phyloP scores from a whole-genome alignment of 2,113 vertebrate genomes.

The Thalassarche chlororhynchos region DNA sequence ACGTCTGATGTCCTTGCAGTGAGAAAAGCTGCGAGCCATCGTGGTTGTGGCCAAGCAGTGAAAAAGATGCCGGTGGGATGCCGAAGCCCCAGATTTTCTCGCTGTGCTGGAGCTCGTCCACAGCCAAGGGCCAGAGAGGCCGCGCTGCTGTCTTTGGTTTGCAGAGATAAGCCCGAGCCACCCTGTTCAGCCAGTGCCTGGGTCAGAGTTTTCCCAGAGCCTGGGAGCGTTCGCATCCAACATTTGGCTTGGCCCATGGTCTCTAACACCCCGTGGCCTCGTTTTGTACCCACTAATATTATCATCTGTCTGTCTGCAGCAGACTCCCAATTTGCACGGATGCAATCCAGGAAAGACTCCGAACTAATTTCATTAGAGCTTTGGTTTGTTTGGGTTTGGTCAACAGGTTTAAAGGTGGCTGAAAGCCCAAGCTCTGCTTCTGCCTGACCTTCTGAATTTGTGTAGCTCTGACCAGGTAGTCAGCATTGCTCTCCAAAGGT shows the following conservation, averaged over 20 bases:
- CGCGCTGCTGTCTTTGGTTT: rapidly evolving
- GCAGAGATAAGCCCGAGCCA: neutral
- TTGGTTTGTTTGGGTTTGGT: neutral
- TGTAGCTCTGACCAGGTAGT: neutral
- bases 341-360: neutral
- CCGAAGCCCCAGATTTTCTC: neutral
- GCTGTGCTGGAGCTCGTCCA: neutral
- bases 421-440: neutral
- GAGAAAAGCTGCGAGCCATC: neutral
- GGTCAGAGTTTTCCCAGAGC: neutral
- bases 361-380: neutral
- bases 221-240: neutral
- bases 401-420: neutral
- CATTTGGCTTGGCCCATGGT: neutral
- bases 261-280: neutral
- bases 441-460: neutral
- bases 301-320: neutral
- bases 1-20: neutral
- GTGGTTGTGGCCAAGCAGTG: neutral
- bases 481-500: neutral
- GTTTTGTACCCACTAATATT: neutral
- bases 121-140: neutral
- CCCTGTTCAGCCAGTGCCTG: neutral
- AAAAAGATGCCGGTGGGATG: neutral
- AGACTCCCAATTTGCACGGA: neutral